Evolutionary conservation across 2,113 vertebrate genomes (phyloP).

Genomic region (Ochotona princeps): DNA sequence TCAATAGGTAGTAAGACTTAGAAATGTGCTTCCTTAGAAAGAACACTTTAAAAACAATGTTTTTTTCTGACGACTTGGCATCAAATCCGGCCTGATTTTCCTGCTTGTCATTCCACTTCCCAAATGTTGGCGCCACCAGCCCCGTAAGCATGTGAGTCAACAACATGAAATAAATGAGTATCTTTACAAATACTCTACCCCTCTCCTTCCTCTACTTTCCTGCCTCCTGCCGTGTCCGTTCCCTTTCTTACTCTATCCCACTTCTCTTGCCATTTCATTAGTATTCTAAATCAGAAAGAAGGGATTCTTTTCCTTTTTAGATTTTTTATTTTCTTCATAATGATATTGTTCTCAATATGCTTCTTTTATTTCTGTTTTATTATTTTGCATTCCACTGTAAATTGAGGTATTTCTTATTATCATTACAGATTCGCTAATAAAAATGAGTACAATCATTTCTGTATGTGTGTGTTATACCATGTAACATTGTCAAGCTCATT

Average conservation of each 20-base stretch:
- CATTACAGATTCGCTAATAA: not conserved
- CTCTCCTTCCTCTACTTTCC: no score
- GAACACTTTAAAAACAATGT: not conserved
- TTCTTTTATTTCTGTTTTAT: not conserved
- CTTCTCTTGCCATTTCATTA: not conserved
- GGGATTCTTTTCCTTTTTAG: not conserved
- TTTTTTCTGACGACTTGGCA: not conserved
- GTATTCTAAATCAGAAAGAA: not conserved
- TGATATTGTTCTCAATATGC: not conserved
- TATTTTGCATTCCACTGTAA: not conserved
- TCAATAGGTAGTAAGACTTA: not conserved
- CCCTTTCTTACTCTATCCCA: not conserved
- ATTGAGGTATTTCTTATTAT: not conserved
- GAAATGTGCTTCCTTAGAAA: not conserved
- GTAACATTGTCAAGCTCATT: not conserved
- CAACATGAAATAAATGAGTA: not conserved
- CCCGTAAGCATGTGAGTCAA: not conserved
- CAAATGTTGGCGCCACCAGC: not conserved
- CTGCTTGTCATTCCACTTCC: no score
- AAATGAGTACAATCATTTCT: not conserved
- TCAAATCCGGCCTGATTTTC: not conserved
- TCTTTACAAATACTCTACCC: not conserved
- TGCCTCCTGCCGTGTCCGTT: not conserved
- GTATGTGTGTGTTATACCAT: not conserved
- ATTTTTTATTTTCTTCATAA: not conserved